phyloP scores from a whole-genome alignment of 2,797 vertebrate genomes.

The Tympanoctomys barrerae region DNA sequence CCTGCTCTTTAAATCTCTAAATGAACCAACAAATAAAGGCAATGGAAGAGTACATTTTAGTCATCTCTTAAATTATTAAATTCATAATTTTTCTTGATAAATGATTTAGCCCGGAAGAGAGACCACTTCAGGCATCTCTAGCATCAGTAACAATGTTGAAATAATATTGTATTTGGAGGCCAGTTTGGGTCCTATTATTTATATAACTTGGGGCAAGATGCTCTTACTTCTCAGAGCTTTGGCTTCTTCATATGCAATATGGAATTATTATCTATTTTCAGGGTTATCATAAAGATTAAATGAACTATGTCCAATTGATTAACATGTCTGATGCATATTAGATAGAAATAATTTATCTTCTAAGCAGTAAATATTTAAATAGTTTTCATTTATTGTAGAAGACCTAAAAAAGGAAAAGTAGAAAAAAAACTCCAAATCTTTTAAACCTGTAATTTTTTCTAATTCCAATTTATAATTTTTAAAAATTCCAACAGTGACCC shows the following conservation, averaged over 20 bases:
- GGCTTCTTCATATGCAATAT: background rate
- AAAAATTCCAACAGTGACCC: conserved; percentile 19
- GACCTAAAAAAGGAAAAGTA: background rate
- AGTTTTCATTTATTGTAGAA: conserved; percentile 33
- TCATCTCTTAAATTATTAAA: conserved; percentile 68
- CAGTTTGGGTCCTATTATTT: background rate
- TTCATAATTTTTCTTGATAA: conserved; percentile 64
- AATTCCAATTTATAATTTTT: background rate
- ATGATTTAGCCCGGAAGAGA: conserved; percentile 33
- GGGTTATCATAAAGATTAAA: conserved; percentile 28
- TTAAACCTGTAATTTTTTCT: conserved; percentile 2
- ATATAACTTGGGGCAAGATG: background rate
- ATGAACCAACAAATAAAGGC: conserved; percentile 52
- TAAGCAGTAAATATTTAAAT: conserved; percentile 50
- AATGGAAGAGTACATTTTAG: conserved; percentile 58
- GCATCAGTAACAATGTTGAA: background rate
- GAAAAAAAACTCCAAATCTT: background rate
- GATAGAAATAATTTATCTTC: conserved; percentile 33
- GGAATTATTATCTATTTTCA: conserved; percentile 28
- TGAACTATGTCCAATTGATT: background rate
- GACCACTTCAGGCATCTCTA: background rate
- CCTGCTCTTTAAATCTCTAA: conserved; percentile 51
- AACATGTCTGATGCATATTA: background rate
- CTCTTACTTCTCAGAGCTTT: background rate
- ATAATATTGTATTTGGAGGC: background rate